phyloP scores from a whole-genome alignment of 1,140 invertebrate species.

The Papilio glaucus region DNA sequence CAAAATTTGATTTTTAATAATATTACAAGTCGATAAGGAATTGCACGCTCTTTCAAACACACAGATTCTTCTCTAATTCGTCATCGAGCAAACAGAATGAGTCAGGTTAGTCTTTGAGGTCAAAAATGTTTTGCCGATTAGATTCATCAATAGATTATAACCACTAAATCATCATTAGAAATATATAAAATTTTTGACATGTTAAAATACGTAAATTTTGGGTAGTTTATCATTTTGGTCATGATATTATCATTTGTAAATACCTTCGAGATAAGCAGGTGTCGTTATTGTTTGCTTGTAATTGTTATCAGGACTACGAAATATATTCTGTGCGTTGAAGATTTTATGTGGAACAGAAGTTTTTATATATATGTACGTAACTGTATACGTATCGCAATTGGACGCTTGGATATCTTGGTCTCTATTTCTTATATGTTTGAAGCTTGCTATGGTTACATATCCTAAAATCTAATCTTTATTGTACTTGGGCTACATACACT shows the following conservation, averaged over 20 bases:
- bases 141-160: slow-evolving; percentile 3
- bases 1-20: background rate
- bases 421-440: no score
- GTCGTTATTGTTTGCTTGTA: slow-evolving; percentile 21
- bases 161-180: background rate
- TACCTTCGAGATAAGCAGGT: slow-evolving; percentile 17
- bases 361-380: background rate
- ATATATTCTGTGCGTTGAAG: background rate
- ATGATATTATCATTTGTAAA: slow-evolving; percentile 32
- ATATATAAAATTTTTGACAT: background rate
- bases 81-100: slow-evolving; percentile 1
- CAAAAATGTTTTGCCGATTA: background rate
- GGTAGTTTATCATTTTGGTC: slow-evolving; percentile 18
- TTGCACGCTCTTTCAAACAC: background rate
- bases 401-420: no score
- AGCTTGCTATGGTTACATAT: no score
- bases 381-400: no score
- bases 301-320: slow-evolving; percentile 8
- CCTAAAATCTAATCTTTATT: no score
- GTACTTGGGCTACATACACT: no score
- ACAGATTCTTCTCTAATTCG: slow-evolving; percentile 22
- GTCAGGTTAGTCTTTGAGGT: slow-evolving; percentile 11
- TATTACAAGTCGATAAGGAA: background rate
- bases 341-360: background rate
- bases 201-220: background rate